Conservation (phyloP, 2,113 vertebrate species). For the Xenopus tropicalis region UCB_Xtro_10.0 CM004446.2:17008001-17008500, state of each 20-base stretch:
- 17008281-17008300: not conserved
- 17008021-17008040: too few relatives aligned
- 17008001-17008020: too few relatives aligned
- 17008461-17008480: slow-evolving; percentile 2
- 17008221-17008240: slow-evolving; percentile 18
- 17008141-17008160: too few relatives aligned
- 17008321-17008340: too few relatives aligned
- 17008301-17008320: not conserved
- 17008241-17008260: not conserved
- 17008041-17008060: too few relatives aligned
- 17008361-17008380: too few relatives aligned
- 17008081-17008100: too few relatives aligned
- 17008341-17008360: too few relatives aligned
- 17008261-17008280: slow-evolving; percentile 12
- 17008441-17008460: not conserved
- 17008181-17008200: slow-evolving; percentile 1
- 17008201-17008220: not conserved
- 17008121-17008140: too few relatives aligned
- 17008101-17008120: too few relatives aligned
- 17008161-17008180: too few relatives aligned
- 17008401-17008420: not conserved
- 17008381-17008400: not conserved
- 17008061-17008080: too few relatives aligned
- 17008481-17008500: not conserved
- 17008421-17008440: not conserved